Conservation (phyloP, 2,113 vertebrate genomes). For the Peromyscus californicus region DNA sequence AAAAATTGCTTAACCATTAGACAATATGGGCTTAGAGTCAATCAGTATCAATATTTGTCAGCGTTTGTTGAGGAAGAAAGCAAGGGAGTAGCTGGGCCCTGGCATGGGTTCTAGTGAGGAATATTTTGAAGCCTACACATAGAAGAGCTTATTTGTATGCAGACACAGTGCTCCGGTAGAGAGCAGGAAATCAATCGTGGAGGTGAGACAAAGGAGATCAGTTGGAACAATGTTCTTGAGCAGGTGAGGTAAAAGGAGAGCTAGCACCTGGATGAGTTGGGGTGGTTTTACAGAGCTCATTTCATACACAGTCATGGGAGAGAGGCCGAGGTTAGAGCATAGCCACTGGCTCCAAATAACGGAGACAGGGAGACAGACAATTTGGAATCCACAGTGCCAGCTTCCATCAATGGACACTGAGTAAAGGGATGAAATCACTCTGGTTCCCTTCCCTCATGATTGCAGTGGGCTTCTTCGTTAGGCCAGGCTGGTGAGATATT, state of each 20-base stretch:
- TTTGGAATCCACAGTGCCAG: not conserved
- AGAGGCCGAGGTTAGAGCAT: not conserved
- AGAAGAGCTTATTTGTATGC: not conserved
- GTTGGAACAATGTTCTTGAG: not conserved
- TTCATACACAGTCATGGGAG: not conserved
- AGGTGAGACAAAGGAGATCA: constrained; percentile 11
- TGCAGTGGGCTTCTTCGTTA: not conserved
- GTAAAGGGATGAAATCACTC: not conserved
- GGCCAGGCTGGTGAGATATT: not conserved
- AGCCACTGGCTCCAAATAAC: not conserved
- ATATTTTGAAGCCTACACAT: not conserved
- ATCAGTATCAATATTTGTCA: not conserved
- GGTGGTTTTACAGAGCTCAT: not conserved
- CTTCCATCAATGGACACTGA: not conserved
- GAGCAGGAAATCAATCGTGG: not conserved
- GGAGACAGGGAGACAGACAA: not conserved
- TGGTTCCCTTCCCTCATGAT: not conserved
- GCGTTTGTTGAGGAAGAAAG: not conserved
- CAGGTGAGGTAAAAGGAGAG: not conserved
- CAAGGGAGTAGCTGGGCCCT: not conserved
- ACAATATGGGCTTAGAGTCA: not conserved
- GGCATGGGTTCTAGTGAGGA: not conserved
- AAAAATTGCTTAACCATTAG: not conserved
- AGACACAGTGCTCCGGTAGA: not conserved
- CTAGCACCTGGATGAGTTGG: not conserved